A percentile compares a stretch with the other conserved stretches of the same genome.
phyloP scores from a whole-genome alignment of 2,888 invertebrate genomes.

The Drosophila diplacantha region DNA sequence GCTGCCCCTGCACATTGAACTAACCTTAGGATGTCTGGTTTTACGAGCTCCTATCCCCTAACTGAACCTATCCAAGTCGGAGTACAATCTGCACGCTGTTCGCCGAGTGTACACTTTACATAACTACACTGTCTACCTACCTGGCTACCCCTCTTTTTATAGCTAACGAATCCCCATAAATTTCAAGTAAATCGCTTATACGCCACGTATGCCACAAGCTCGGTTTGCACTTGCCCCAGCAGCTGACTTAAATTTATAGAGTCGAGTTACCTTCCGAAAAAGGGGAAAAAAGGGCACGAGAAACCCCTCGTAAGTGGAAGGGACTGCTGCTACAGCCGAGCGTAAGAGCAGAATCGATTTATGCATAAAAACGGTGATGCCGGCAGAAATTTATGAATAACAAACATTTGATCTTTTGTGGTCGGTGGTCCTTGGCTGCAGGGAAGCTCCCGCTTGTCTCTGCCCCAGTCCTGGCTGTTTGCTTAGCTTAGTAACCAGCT shows the following conservation, averaged over 20 bases:
- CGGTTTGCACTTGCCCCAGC: constrained; percentile 32
- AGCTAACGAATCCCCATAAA: constrained; percentile 40
- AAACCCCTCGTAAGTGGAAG: constrained; percentile 21
- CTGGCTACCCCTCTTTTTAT: constrained; percentile 24
- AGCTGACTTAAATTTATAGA: constrained; percentile 56
- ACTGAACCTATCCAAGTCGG: constrained; percentile 14
- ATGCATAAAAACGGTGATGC: constrained; percentile 61
- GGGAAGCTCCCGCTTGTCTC: constrained; percentile 10
- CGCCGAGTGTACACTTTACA: constrained; percentile 4
- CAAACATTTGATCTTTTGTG: constrained; percentile 54
- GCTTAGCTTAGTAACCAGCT: constrained; percentile 70
- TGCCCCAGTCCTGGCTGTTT: constrained; percentile 33
- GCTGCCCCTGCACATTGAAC: constrained; percentile 19
- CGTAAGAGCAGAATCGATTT: constrained; percentile 64
- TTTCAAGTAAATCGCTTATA: constrained; percentile 58
- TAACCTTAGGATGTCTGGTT: constrained; percentile 27
- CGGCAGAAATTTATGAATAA: constrained; percentile 61
- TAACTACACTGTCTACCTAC: constrained; percentile 19
- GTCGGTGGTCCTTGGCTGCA: constrained; percentile 13
- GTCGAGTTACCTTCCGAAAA: constrained; percentile 35
- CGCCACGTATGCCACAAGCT: constrained; percentile 52
- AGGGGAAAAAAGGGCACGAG: constrained; percentile 18
- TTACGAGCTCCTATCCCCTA: constrained; percentile 15
- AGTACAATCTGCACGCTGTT: constrained; percentile 7
- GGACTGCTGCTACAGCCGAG: constrained; percentile 12